These are phyloP conservation scores for Charadrius vociferus DNA, from an alignment of 2,113 vertebrate species.

Conservation along the genomic window DNA sequence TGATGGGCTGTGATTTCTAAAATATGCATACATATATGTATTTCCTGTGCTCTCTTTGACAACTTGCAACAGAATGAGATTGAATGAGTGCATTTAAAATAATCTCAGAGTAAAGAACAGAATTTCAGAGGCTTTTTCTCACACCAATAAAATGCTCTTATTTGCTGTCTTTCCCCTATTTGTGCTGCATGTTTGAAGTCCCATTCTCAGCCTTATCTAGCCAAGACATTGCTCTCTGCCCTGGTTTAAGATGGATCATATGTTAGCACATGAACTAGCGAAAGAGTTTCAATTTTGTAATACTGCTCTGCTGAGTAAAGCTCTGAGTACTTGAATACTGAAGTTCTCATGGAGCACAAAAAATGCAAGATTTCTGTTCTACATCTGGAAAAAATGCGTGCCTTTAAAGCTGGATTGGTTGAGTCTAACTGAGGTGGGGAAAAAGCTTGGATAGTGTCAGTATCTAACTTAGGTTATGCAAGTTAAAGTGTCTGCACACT, in stretches of 20 bases:
- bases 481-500: not conserved
- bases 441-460: not conserved
- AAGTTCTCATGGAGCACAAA: not conserved
- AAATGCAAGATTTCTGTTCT: not conserved
- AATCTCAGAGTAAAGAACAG: not conserved
- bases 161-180: not conserved
- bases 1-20: not conserved
- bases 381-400: not conserved
- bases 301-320: not conserved
- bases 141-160: accelerated
- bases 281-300: not conserved
- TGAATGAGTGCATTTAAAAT: not conserved
- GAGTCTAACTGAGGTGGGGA: not conserved
- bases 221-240: not conserved
- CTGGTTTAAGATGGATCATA: not conserved
- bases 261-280: not conserved
- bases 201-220: not conserved
- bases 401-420: not conserved
- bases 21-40: no score
- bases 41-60: not conserved
- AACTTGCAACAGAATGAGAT: not conserved
- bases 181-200: not conserved
- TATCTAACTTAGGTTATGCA: not conserved
- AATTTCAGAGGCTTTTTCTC: not conserved
- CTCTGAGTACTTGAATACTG: not conserved